These are phyloP conservation scores for Chloromyia formosa DNA, from an alignment of 2,888 invertebrate species.

Conservation along the genomic window DNA sequence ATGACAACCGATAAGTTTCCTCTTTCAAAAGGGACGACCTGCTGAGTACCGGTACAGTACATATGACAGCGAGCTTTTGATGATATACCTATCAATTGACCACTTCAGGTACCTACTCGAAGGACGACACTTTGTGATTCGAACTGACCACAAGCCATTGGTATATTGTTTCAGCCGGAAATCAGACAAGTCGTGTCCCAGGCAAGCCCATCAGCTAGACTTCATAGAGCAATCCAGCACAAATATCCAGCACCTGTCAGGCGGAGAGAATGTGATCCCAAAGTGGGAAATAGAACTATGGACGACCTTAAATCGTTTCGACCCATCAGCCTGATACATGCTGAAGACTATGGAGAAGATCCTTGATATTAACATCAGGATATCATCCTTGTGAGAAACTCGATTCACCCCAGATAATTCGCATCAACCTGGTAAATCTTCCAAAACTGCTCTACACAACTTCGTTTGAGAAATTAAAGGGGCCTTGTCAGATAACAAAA, in stretches of 20 bases:
- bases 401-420: too few relatives aligned
- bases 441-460: too few relatives aligned
- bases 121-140: neutral
- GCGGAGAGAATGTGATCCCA: neutral
- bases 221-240: neutral
- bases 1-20: constrained; percentile 17
- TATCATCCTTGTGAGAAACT: too few relatives aligned
- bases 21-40: constrained; percentile 3
- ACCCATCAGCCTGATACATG: too few relatives aligned
- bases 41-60: constrained; percentile 6
- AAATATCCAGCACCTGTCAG: neutral
- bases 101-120: constrained; percentile 20
- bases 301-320: too few relatives aligned
- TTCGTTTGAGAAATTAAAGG: too few relatives aligned
- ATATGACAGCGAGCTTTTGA: constrained; percentile 8
- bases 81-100: constrained; percentile 11
- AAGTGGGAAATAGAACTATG: too few relatives aligned
- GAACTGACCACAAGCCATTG: neutral
- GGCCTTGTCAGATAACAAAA: too few relatives aligned
- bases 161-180: neutral
- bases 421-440: too few relatives aligned
- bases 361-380: too few relatives aligned
- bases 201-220: neutral
- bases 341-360: too few relatives aligned
- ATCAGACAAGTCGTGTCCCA: neutral